phyloP scores from a whole-genome alignment of 2,113 vertebrate genomes.

The Mirza zaza region DNA sequence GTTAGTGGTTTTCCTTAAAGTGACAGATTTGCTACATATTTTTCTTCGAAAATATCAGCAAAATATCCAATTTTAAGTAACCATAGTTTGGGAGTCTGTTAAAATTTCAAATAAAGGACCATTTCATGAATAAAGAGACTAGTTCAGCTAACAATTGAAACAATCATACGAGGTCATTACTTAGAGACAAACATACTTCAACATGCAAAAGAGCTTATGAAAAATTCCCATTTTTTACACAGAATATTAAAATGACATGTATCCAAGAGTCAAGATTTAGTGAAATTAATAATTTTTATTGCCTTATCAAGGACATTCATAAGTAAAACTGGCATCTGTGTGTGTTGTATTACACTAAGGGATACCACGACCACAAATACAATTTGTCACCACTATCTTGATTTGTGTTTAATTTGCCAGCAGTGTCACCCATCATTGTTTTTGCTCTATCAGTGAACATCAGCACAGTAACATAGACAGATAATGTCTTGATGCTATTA shows the following conservation, averaged over 20 bases:
- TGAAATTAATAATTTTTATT: not conserved
- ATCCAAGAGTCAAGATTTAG: not conserved
- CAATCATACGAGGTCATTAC: not conserved
- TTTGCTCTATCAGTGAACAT: not conserved
- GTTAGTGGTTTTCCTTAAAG: not conserved
- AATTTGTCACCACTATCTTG: too few species aligned
- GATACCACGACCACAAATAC: not conserved
- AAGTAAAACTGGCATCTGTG: not conserved
- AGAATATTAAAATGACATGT: not conserved
- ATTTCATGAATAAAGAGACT: not conserved
- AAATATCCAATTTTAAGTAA: not conserved
- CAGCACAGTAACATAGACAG: not conserved
- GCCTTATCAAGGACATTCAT: not conserved
- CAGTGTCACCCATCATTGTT: not conserved
- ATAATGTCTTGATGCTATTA: not conserved
- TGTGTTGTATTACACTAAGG: not conserved
- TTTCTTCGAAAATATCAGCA: not conserved
- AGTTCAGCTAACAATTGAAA: not conserved
- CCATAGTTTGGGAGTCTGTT: not conserved
- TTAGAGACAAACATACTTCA: not conserved
- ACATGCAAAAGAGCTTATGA: fast-evolving
- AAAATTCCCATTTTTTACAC: not conserved
- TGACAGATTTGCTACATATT: not conserved
- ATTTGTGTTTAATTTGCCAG: not conserved
- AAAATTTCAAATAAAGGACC: not conserved